Conservation (phyloP, 2,113 vertebrate genomes). For the Lonchura striata region DNA sequence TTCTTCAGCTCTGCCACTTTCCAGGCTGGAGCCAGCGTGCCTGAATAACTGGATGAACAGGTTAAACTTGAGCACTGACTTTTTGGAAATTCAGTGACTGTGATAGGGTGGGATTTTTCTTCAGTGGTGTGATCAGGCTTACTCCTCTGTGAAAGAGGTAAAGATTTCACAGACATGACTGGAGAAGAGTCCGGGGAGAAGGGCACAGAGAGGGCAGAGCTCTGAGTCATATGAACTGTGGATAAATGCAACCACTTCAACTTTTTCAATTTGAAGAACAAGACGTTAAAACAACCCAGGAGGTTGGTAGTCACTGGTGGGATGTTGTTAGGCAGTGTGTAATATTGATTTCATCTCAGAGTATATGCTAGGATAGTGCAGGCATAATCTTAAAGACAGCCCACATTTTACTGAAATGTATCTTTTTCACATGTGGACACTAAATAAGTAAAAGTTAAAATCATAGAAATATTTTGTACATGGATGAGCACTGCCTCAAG, state of each 20-base stretch:
- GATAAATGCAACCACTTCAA: background rate
- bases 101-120: background rate
- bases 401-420: background rate
- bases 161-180: background rate
- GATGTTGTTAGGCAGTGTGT: background rate
- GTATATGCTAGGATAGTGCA: background rate
- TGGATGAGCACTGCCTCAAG: background rate
- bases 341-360: background rate
- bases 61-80: background rate
- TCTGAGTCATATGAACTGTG: background rate
- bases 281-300: background rate
- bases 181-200: background rate
- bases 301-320: background rate
- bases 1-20: constrained; percentile 12
- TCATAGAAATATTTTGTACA: background rate
- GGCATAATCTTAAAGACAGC: background rate
- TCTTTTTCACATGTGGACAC: background rate
- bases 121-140: background rate
- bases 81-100: background rate
- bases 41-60: constrained; percentile 32
- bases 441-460: background rate
- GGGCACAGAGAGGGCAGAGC: background rate
- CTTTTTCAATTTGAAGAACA: background rate
- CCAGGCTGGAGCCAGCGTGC: background rate
- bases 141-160: background rate